Evolutionary conservation across 2,797 vertebrate genomes (phyloP).

Genomic region (Nothura maculosa): DNA sequence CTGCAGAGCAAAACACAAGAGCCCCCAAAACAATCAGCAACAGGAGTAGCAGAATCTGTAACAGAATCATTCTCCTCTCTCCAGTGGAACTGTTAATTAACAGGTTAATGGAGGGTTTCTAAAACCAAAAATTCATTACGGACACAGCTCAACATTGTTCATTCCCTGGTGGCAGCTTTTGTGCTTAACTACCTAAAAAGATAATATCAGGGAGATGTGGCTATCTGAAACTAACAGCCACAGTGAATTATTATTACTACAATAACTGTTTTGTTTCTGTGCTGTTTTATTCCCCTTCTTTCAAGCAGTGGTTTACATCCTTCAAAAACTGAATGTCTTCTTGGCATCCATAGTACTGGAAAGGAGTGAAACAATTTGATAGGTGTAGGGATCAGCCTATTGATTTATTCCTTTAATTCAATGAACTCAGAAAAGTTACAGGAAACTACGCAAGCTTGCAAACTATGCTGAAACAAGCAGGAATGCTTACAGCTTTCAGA

Average conservation of each 20-base stretch:
- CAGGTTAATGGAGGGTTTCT: background rate
- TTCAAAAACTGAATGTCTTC: background rate
- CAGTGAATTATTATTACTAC: background rate
- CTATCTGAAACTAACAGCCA: background rate
- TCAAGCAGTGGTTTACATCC: background rate
- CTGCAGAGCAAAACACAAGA: constrained; percentile 65
- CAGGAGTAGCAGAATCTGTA: background rate
- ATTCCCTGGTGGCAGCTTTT: background rate
- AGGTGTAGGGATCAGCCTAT: background rate
- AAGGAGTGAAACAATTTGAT: background rate
- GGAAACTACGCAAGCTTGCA: background rate
- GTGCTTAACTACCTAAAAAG: background rate
- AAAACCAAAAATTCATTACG: background rate
- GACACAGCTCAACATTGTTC: background rate
- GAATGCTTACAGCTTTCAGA: background rate
- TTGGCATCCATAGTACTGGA: background rate
- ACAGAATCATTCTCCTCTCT: background rate
- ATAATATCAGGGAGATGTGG: background rate
- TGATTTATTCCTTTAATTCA: background rate
- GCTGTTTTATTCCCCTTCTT: background rate
- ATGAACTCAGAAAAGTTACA: background rate
- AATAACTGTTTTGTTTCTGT: background rate
- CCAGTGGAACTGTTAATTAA: background rate
- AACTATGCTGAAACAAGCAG: background rate
- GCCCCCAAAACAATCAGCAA: background rate